A percentile compares a stretch with the other conserved stretches of the same genome.
phyloP scores from a whole-genome alignment of 2,888 invertebrate genomes.

The Hydroisotoma schaefferi region DNA sequence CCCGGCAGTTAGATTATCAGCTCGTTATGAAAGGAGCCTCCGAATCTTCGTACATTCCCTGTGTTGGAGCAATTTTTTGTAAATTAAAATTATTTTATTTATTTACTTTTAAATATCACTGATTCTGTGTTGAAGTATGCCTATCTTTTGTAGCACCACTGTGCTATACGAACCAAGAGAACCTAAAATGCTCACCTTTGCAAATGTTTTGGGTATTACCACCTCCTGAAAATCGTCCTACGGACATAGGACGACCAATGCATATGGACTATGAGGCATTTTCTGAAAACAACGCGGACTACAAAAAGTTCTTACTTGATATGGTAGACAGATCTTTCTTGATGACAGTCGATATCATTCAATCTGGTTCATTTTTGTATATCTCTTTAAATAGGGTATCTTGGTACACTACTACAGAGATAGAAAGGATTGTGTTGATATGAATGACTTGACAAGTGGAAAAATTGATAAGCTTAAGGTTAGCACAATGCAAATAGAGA shows the following conservation, averaged over 20 bases:
- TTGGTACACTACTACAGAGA: slow-evolving; percentile 47
- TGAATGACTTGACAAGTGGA: slow-evolving; percentile 44
- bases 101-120: neutral
- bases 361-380: no score
- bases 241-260: slow-evolving; percentile 90
- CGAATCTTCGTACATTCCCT: slow-evolving; percentile 88
- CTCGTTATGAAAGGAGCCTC: slow-evolving; percentile 88
- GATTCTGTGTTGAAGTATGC: neutral
- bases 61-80: slow-evolving; percentile 89
- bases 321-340: slow-evolving; percentile 37
- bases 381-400: slow-evolving; percentile 37
- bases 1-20: slow-evolving; percentile 90
- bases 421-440: slow-evolving; percentile 45
- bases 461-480: slow-evolving; percentile 45
- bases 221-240: slow-evolving; percentile 86
- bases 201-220: slow-evolving; percentile 93
- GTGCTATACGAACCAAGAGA: slow-evolving; percentile 63
- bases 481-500: slow-evolving; percentile 9
- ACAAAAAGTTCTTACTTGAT: slow-evolving; percentile 40
- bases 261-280: slow-evolving; percentile 66
- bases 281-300: slow-evolving; percentile 40
- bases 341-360: no score
- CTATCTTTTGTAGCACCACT: slow-evolving; percentile 65
- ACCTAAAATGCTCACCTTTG: slow-evolving; percentile 66
- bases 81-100: slow-evolving; percentile 54